phyloP scores from a whole-genome alignment of 2,797 vertebrate species.

The Lepilemur ruficaudatus region DNA sequence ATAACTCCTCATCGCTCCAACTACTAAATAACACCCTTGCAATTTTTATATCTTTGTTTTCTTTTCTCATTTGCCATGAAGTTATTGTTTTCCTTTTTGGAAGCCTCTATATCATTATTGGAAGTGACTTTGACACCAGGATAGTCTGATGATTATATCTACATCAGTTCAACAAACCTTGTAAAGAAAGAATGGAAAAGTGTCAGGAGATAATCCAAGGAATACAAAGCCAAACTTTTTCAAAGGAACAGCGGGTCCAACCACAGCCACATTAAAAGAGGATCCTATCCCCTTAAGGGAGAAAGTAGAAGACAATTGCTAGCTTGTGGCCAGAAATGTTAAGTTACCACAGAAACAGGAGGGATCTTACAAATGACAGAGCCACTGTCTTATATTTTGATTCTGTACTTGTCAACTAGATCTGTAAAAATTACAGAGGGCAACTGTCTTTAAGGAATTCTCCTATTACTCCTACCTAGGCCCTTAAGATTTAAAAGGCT shows the following conservation, averaged over 20 bases:
- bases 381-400: slow-evolving; percentile 50
- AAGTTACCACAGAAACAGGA: slow-evolving; percentile 21
- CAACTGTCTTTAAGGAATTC: slow-evolving; percentile 45
- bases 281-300: slow-evolving; percentile 11
- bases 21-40: neutral
- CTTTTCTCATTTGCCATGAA: slow-evolving; percentile 19
- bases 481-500: slow-evolving; percentile 6
- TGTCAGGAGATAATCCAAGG: slow-evolving; percentile 12
- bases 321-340: neutral
- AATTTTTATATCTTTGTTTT: neutral
- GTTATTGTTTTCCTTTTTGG: slow-evolving; percentile 28
- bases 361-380: slow-evolving; percentile 19
- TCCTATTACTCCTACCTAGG: neutral
- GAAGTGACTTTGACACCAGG: slow-evolving; percentile 4
- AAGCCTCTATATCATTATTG: slow-evolving; percentile 8
- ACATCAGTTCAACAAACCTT: neutral
- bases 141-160: neutral
- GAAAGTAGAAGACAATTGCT: neutral
- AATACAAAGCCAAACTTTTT: slow-evolving; percentile 36
- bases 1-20: neutral
- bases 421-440: slow-evolving; percentile 20
- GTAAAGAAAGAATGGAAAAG: slow-evolving; percentile 26
- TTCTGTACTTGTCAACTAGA: slow-evolving; percentile 21
- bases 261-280: slow-evolving; percentile 39
- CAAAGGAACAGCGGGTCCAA: neutral